Conservation (phyloP, 2,113 vertebrate genomes). For the Sakesphorus luctuosus region DNA sequence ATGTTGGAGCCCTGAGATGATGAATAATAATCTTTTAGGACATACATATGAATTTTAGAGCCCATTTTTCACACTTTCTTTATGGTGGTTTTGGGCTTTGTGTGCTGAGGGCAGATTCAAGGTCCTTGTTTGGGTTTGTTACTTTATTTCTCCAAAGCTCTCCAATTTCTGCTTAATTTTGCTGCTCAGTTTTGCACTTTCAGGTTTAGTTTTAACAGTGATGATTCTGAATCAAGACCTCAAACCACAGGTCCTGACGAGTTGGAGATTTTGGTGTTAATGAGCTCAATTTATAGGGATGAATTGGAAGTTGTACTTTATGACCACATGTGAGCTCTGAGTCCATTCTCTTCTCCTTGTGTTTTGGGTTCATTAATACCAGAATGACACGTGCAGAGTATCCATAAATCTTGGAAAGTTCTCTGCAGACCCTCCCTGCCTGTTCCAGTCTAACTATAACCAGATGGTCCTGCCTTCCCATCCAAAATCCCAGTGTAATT, state of each 20-base stretch:
- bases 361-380: background rate
- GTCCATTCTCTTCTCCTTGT: background rate
- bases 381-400: background rate
- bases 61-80: background rate
- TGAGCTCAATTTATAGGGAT: too few relatives aligned
- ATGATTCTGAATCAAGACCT: background rate
- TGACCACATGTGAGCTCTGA: background rate
- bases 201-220: background rate
- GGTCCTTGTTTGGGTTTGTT: background rate
- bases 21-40: background rate
- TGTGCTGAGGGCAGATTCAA: background rate
- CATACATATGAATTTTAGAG: accelerated
- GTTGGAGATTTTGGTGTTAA: background rate
- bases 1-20: background rate
- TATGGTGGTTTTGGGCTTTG: accelerated
- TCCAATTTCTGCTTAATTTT: background rate
- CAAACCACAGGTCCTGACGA: background rate
- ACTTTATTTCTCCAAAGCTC: background rate
- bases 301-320: background rate
- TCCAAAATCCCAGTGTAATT: background rate
- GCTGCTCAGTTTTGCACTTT: background rate
- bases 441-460: background rate
- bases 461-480: background rate
- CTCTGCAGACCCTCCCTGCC: background rate
- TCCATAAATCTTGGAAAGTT: background rate